phyloP scores from a whole-genome alignment of 2,113 vertebrate species.

The Microtus richardsoni region DNA sequence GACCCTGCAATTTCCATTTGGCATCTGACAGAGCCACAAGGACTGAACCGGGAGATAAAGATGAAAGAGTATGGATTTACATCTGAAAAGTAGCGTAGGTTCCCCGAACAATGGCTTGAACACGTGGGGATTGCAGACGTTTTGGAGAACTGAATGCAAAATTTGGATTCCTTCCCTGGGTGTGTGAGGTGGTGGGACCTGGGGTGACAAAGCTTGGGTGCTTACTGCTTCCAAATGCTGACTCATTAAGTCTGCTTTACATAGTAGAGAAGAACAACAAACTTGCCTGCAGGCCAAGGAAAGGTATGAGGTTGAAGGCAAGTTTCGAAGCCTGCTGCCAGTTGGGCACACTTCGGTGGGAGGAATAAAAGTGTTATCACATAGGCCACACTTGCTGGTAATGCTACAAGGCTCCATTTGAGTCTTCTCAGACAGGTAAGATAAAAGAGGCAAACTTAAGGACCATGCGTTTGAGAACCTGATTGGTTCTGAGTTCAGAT shows the following conservation, averaged over 20 bases:
- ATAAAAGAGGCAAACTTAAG: not conserved
- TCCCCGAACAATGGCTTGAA: not conserved
- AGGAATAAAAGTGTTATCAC: not conserved
- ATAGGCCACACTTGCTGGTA: not conserved
- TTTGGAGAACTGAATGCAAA: constrained; percentile 49
- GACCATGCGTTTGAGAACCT: not conserved
- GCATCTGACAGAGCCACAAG: constrained; percentile 18
- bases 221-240: constrained; percentile 48
- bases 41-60: constrained; percentile 45
- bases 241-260: constrained; percentile 39
- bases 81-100: constrained; percentile 39
- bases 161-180: not conserved
- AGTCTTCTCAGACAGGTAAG: not conserved
- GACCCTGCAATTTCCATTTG: constrained; percentile 69
- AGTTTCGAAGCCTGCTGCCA: not conserved
- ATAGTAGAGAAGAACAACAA: not conserved
- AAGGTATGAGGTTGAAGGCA: not conserved
- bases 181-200: not conserved
- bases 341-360: not conserved
- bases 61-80: constrained; percentile 51
- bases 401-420: not conserved
- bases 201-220: not conserved
- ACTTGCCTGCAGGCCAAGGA: not conserved
- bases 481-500: not conserved
- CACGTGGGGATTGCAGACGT: not conserved